A percentile compares a stretch with the other conserved stretches of the same genome.
These are phyloP conservation scores for Elymnias hypermnestra DNA, from an alignment of 1,140 invertebrate species.

Conservation along the genomic window DNA sequence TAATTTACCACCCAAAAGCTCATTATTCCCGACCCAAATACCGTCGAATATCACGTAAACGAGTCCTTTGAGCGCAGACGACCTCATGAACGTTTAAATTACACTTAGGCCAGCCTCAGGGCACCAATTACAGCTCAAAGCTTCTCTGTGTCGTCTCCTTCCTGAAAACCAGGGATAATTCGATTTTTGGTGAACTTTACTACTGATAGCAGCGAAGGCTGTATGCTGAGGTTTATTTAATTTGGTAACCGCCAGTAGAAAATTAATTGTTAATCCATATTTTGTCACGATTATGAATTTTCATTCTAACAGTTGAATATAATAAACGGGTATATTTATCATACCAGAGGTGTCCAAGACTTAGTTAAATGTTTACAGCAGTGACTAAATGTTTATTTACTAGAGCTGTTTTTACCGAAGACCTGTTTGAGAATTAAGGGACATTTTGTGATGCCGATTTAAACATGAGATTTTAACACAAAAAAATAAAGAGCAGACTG, in stretches of 20 bases:
- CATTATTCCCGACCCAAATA: slow-evolving; percentile 24
- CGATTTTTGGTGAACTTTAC: slow-evolving; percentile 15
- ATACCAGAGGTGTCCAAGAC: too few species aligned
- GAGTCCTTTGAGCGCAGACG: slow-evolving; percentile 22
- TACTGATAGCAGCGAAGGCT: slow-evolving; percentile 6
- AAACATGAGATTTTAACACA: too few species aligned
- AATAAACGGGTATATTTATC: too few species aligned
- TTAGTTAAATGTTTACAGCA: too few species aligned
- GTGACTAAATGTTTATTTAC: too few species aligned
- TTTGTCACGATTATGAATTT: too few species aligned
- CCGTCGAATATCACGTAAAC: slow-evolving; percentile 25
- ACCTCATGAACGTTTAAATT: slow-evolving; percentile 17
- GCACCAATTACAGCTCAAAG: slow-evolving; percentile 28
- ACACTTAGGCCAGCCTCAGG: slow-evolving; percentile 16
- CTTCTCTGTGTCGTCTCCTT: slow-evolving; percentile 29
- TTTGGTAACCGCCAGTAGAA: neutral
- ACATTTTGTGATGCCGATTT: too few species aligned
- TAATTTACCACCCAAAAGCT: slow-evolving; percentile 9
- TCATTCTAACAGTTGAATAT: too few species aligned
- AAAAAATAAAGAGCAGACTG: too few species aligned
- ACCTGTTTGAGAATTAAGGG: too few species aligned
- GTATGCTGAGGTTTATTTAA: neutral
- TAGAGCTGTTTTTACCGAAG: too few species aligned
- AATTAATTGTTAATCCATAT: too few species aligned
- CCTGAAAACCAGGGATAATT: slow-evolving; percentile 23